Evolutionary conservation across 1,140 invertebrate species (phyloP).

Genomic region (Formica exsecta): DNA sequence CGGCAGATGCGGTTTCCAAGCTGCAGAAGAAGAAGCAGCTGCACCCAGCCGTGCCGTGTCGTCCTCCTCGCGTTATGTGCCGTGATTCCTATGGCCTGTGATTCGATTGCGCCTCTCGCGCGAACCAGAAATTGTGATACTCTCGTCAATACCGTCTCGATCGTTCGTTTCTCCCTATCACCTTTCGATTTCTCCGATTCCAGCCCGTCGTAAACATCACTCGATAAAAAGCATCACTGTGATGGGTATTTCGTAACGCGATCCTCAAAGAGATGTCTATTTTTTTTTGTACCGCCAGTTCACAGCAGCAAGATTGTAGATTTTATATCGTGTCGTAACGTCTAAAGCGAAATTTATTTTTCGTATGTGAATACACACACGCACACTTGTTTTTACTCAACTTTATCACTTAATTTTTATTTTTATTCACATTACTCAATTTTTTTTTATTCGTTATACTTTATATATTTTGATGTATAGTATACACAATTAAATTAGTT

Average conservation of each 20-base stretch:
- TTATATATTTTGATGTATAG: neutral
- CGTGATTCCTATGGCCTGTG: constrained; percentile 55
- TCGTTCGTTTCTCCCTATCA: constrained; percentile 6
- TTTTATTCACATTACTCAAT: too few species aligned
- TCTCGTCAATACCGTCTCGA: constrained; percentile 10
- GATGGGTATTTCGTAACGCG: constrained; percentile 41
- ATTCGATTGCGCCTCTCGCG: constrained; percentile 1
- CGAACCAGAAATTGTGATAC: constrained; percentile 35
- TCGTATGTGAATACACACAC: neutral
- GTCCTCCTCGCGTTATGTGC: constrained; percentile 40
- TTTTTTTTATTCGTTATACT: neutral
- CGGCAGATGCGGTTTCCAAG: constrained; percentile 65
- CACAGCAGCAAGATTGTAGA: neutral
- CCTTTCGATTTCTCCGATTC: constrained; percentile 5
- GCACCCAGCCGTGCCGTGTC: constrained; percentile 59
- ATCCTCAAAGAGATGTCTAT: constrained; percentile 3
- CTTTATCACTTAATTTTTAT: neutral
- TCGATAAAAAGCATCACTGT: neutral
- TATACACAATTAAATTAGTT: neutral
- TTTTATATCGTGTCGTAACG: neutral
- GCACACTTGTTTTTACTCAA: neutral
- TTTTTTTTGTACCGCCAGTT: constrained; percentile 6
- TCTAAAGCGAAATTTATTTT: neutral
- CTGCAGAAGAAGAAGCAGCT: constrained; percentile 74
- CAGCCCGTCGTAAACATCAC: constrained; percentile 27